Conservation (phyloP, 2,888 invertebrate species). For the Ormia ochracea region DNA sequence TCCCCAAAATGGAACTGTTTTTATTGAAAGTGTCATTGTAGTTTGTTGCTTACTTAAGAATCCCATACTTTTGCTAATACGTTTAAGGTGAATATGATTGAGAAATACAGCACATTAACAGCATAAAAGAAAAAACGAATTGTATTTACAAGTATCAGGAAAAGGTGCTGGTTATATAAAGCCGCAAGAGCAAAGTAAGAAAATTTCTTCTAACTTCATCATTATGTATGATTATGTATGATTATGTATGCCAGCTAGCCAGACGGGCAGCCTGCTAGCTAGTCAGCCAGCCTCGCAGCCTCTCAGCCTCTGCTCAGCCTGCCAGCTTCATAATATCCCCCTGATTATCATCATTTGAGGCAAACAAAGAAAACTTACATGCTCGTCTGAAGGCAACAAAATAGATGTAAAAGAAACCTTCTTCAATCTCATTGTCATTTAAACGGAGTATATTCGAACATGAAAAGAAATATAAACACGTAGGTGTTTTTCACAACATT, state of each 20-base stretch:
- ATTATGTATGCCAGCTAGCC: conserved; percentile 22
- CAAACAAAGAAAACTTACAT: conserved; percentile 14
- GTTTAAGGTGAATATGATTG: background rate
- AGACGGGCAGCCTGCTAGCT: too few relatives aligned
- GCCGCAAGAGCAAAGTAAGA: conserved; percentile 40
- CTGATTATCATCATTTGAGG: conserved; percentile 30
- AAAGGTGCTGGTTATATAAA: conserved; percentile 55
- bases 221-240: too few relatives aligned
- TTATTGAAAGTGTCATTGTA: conserved; percentile 60
- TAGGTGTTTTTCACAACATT: conserved; percentile 60
- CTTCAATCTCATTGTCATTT: conserved; percentile 46
- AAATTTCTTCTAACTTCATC: conserved; percentile 45
- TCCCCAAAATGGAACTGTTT: conserved; percentile 55
- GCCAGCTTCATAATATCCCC: conserved; percentile 18
- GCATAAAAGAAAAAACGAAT: background rate
- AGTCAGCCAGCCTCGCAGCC: too few relatives aligned
- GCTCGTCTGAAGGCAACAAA: background rate
- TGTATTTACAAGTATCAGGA: conserved; percentile 2
- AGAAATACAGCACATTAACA: background rate
- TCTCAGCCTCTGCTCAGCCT: too few relatives aligned
- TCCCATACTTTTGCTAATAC: conserved; percentile 26
- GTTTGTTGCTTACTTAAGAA: conserved; percentile 35
- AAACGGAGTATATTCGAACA: conserved; percentile 12
- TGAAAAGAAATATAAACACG: conserved; percentile 55
- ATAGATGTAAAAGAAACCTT: background rate